phyloP scores from a whole-genome alignment of 2,113 vertebrate species.

The Lontra canadensis region DNA sequence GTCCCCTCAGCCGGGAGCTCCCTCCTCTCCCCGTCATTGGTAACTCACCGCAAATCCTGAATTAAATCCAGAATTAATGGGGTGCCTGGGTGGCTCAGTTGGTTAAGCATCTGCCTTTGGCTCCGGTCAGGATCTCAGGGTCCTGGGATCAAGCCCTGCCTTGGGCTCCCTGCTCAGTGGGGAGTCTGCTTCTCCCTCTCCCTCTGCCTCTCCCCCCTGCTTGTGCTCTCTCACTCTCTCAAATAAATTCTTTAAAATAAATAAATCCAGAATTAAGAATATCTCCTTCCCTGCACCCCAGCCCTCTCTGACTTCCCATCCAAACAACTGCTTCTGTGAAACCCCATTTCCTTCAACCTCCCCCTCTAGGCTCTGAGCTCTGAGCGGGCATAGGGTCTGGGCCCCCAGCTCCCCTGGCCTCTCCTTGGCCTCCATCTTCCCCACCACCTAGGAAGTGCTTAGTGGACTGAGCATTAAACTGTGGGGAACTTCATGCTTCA shows the following conservation, averaged over 20 bases:
- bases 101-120: not conserved
- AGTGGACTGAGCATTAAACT: no score
- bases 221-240: not conserved
- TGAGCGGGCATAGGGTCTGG: not conserved
- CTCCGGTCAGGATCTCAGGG: no score
- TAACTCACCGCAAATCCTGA: not conserved
- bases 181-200: not conserved
- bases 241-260: not conserved
- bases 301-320: not conserved
- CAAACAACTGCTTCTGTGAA: not conserved
- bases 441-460: not conserved
- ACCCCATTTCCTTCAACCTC: not conserved
- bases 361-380: not conserved
- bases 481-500: not conserved
- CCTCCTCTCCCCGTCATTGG: accelerated
- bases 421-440: accelerated
- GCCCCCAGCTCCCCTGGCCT: not conserved
- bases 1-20: not conserved
- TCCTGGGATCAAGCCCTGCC: no score
- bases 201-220: not conserved
- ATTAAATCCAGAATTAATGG: not conserved
- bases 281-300: not conserved
- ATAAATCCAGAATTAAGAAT: not conserved
- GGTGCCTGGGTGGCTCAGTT: not conserved
- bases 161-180: no score